phyloP scores from a whole-genome alignment of 2,797 vertebrate species.

The Hydrolagus colliei region DNA sequence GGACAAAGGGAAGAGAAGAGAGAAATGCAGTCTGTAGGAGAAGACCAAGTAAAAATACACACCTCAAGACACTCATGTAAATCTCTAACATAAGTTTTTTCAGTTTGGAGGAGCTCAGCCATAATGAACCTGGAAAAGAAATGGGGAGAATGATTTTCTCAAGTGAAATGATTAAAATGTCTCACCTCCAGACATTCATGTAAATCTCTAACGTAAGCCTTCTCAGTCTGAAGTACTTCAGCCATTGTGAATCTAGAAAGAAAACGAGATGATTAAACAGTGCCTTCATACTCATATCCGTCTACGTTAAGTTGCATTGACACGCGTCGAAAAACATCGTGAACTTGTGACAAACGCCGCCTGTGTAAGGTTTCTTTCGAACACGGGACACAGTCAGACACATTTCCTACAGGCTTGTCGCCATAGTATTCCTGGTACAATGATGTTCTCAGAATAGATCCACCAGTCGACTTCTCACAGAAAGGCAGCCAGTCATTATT shows the following conservation, averaged over 20 bases:
- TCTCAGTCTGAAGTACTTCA: conserved; percentile 88
- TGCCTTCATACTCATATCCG: neutral
- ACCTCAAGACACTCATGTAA: conserved; percentile 94
- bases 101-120: conserved; percentile 91
- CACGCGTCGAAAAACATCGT: neutral
- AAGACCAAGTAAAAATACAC: conserved; percentile 38
- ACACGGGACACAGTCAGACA: neutral
- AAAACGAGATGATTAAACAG: neutral
- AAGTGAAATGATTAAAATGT: neutral
- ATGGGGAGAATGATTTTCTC: neutral
- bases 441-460: neutral
- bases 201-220: conserved; percentile 86
- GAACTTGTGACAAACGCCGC: neutral
- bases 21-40: neutral
- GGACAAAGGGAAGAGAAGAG: neutral
- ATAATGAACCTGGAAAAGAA: conserved; percentile 78
- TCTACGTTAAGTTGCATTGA: neutral
- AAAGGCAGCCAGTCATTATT: neutral
- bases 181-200: conserved; percentile 87
- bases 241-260: conserved; percentile 85
- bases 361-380: neutral
- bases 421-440: neutral
- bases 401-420: neutral
- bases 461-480: neutral
- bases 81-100: conserved; percentile 91